Evolutionary conservation across 2,888 invertebrate species (phyloP).

Genomic region (Mythimna lalbum): DNA sequence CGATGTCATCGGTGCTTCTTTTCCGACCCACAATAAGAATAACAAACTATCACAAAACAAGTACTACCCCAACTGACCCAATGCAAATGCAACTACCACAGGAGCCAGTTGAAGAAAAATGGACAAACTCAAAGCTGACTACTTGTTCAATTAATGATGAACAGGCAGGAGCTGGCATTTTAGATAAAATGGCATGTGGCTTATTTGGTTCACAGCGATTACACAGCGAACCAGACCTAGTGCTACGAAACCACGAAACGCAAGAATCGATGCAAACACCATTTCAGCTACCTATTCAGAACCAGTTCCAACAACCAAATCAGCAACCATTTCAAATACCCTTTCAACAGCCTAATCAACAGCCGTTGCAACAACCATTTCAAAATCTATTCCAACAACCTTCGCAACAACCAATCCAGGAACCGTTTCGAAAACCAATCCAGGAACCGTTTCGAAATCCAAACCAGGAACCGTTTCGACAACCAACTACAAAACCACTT

Average conservation of each 20-base stretch:
- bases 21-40: conserved; percentile 33
- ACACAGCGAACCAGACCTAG: background rate
- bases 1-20: conserved; percentile 6
- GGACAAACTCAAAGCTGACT: conserved; percentile 1
- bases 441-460: background rate
- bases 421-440: background rate
- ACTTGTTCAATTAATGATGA: background rate
- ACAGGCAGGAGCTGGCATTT: background rate
- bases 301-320: background rate
- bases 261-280: background rate
- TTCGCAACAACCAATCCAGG: background rate
- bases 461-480: background rate
- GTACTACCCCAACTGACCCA: background rate
- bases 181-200: background rate
- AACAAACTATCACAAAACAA: conserved; percentile 10
- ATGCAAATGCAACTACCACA: background rate
- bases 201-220: background rate
- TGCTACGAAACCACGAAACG: conserved; percentile 14
- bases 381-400: background rate
- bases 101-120: conserved; percentile 6
- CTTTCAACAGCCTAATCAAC: background rate
- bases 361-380: background rate
- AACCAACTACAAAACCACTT: background rate
- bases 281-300: background rate
- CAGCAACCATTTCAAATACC: background rate